Percentiles rank a stretch among this genome's conserved stretches.
Evolutionary conservation across 2,113 vertebrate species (phyloP).

Genomic region (Papio anubis): DNA sequence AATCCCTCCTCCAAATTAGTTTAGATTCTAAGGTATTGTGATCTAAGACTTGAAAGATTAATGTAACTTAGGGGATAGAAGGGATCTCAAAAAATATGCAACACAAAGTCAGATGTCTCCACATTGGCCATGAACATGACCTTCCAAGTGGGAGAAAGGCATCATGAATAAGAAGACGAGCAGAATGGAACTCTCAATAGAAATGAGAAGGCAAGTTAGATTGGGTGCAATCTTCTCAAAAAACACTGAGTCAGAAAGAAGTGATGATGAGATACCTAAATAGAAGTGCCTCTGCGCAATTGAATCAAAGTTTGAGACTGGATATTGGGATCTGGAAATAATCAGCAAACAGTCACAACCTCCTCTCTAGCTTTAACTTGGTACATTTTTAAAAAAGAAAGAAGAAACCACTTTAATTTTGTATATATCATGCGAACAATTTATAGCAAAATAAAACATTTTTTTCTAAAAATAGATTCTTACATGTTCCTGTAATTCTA

Average conservation of each 20-base stretch:
- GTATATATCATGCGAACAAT: not conserved
- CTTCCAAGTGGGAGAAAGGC: not conserved
- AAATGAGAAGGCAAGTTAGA: not conserved
- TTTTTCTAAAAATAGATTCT: constrained; percentile 44
- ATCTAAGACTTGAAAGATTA: not conserved
- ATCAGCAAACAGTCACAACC: not conserved
- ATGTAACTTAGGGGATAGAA: not conserved
- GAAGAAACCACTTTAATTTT: not conserved
- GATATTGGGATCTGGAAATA: not conserved
- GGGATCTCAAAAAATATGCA: not conserved
- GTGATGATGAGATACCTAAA: not conserved
- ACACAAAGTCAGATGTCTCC: not conserved
- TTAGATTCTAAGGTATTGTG: not conserved
- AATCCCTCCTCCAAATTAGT: not conserved
- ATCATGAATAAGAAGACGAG: not conserved
- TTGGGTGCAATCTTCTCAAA: not conserved
- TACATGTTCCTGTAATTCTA: not conserved
- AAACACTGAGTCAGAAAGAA: not conserved
- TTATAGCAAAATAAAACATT: constrained; percentile 15
- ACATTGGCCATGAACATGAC: not conserved
- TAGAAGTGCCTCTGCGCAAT: not conserved
- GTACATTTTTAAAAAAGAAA: not conserved
- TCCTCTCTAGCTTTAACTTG: not conserved
- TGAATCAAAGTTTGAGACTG: not conserved
- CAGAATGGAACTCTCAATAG: not conserved